phyloP scores from a whole-genome alignment of 2,888 invertebrate genomes.

The Philereme vetulata region DNA sequence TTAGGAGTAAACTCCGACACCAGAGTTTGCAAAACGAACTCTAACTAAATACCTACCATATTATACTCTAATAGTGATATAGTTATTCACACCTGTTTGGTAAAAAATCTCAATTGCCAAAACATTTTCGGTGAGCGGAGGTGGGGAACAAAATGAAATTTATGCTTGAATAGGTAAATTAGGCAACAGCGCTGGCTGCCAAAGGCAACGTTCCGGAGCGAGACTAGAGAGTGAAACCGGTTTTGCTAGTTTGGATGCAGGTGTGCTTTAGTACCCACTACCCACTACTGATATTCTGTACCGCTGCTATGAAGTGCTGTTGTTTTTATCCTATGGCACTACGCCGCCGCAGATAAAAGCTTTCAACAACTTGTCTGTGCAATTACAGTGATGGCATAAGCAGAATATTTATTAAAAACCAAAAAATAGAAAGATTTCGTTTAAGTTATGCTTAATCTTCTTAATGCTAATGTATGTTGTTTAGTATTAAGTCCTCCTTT shows the following conservation, averaged over 20 bases:
- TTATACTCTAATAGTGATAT: no score
- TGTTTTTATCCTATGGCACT: constrained; percentile 8
- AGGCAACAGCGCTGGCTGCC: constrained; percentile 33
- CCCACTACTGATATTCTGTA: constrained; percentile 17
- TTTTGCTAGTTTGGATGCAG: constrained; percentile 78
- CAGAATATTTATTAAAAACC: no score
- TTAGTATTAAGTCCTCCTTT: no score
- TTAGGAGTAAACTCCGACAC: no score
- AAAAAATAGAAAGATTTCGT: no score
- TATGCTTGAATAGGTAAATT: constrained; percentile 38
- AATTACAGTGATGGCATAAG: no score
- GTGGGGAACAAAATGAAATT: constrained; percentile 22
- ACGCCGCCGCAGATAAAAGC: constrained; percentile 5
- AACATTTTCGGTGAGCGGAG: constrained; percentile 9
- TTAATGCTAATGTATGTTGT: no score
- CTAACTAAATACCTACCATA: no score
- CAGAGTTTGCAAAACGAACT: no score
- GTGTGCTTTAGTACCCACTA: constrained; percentile 50
- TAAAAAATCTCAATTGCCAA: constrained; percentile 1
- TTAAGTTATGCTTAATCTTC: no score
- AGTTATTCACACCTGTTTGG: no score
- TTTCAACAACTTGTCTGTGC: no score
- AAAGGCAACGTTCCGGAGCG: constrained; percentile 47
- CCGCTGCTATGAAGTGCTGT: not conserved
- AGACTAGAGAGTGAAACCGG: constrained; percentile 73